Base-by-base conservation (phyloP, 2,888 invertebrate species). In the Julus scanicus region DNA sequence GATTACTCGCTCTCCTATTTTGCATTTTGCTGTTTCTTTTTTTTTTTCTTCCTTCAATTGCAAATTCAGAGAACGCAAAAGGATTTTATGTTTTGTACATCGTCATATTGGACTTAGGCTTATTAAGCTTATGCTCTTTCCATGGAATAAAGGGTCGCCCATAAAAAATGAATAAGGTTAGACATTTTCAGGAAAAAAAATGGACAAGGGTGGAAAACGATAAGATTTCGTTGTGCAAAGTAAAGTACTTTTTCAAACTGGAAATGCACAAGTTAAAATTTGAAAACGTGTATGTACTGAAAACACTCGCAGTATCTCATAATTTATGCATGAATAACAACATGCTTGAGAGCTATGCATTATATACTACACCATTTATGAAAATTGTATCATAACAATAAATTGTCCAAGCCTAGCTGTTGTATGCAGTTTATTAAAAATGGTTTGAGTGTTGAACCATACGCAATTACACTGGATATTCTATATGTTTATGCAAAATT, bases 1-100 rank as follows among this genome's bases (percentile, higher is more conserved):
- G 29, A 71, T 71, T 71, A 71, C 71, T 20, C 8, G 8, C 71
- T 29, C 71, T 20, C 20, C 29, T 71, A 71, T 71, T 71, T 71
- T 71, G 71, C 71, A 71, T 71, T 71, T 71, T 29, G 71, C 71
- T 29, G 71, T 71, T 71, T 71, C 71, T 20, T 71, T 71, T 71
- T 71, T 71, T 20, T 71, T 71, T 71, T 71, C 29, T 44, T 8
- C 44, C 1, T 29, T 71, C 71, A 71, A 71, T 71, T 71, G 71
- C 71, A 71, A 71, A 71, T 71, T 20, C 71, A 71, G 29, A 29
- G 8, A 20, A 71, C 71, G 29, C 20, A 5, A 63, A 9, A 20
- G 20, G 63, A 63, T 63, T 63, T 71, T 71, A 11, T 53, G 53
- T 13, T 15, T 53, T 20, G 71, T 20, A 20, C 20, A 8, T 20